Conservation (phyloP, 2,113 vertebrate genomes). For the Sinosuthora webbiana region DNA sequence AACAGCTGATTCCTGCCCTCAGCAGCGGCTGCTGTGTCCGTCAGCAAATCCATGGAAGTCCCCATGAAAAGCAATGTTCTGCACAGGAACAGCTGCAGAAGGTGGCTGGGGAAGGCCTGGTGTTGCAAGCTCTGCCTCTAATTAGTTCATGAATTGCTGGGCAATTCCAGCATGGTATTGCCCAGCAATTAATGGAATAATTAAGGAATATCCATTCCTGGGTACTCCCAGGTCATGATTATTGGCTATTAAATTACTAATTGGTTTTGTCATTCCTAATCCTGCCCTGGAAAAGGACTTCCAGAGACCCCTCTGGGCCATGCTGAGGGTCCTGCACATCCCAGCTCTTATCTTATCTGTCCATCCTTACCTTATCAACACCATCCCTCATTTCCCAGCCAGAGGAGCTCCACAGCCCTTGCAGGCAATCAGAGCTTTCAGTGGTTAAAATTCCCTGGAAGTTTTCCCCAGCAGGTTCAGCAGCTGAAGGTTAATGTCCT, state of each 20-base stretch:
- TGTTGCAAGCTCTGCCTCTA: background rate
- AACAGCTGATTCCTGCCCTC: background rate
- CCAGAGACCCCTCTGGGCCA: background rate
- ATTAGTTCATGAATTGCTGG: background rate
- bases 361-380: background rate
- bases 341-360: background rate
- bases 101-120: background rate
- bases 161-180: too few relatives aligned
- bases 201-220: background rate
- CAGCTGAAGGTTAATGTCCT: background rate
- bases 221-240: too few relatives aligned
- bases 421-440: background rate
- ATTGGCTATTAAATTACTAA: background rate
- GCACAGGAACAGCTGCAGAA: background rate
- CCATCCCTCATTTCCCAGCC: background rate
- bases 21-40: background rate
- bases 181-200: background rate
- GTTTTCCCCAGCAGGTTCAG: background rate
- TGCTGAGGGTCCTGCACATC: background rate
- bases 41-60: background rate
- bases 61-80: background rate
- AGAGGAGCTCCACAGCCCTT: background rate
- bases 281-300: background rate
- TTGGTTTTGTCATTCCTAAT: background rate
- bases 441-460: background rate